Percentiles rank a stretch among this genome's conserved stretches.
Conservation (phyloP, 2,888 invertebrate genomes). For the Patella pellucida region DNA sequence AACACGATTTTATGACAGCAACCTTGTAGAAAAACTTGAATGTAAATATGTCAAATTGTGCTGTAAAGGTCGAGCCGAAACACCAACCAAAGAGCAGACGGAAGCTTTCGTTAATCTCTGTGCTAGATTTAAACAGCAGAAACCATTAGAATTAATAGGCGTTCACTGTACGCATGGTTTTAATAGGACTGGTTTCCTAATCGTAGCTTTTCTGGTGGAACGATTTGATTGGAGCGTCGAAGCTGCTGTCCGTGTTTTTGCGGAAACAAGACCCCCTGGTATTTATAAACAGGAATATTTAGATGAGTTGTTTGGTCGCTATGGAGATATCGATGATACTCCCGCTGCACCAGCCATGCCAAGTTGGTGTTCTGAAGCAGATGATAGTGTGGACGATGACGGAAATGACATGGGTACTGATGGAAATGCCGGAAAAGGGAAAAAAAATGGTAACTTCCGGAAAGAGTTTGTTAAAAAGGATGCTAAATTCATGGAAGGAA, state of each 20-base stretch:
- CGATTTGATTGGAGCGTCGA: conserved; percentile 79
- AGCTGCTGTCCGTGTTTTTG: conserved; percentile 68
- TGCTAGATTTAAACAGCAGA: conserved; percentile 82
- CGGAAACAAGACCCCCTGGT: conserved; percentile 87
- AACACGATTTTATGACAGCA: conserved; percentile 88
- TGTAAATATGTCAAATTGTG: conserved; percentile 90
- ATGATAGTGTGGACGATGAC: conserved; percentile 70
- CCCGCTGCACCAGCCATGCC: conserved; percentile 86
- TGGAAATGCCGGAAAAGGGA: conserved; percentile 9
- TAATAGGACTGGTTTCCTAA: conserved; percentile 96
- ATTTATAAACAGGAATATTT: conserved; percentile 98
- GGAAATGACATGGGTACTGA: conserved; percentile 47
- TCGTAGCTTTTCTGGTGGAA: conserved; percentile 91
- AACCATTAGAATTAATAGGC: conserved; percentile 84
- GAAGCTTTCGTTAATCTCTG: conserved; percentile 86
- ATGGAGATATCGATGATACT: conserved; percentile 80
- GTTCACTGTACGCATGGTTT: conserved; percentile 99
- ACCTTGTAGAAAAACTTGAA: conserved; percentile 83
- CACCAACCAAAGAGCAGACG: conserved; percentile 89
- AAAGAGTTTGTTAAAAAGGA: conserved; percentile 40
- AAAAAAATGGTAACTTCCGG: conserved; percentile 2
- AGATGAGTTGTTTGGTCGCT: conserved; percentile 85
- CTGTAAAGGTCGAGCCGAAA: conserved; percentile 93
- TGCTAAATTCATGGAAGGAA: conserved; percentile 85
- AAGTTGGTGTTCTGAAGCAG: conserved; percentile 82